A percentile compares a stretch with the other conserved stretches of the same genome.
phyloP scores from a whole-genome alignment of 2,797 vertebrate genomes.

The Leuciscus waleckii region DNA sequence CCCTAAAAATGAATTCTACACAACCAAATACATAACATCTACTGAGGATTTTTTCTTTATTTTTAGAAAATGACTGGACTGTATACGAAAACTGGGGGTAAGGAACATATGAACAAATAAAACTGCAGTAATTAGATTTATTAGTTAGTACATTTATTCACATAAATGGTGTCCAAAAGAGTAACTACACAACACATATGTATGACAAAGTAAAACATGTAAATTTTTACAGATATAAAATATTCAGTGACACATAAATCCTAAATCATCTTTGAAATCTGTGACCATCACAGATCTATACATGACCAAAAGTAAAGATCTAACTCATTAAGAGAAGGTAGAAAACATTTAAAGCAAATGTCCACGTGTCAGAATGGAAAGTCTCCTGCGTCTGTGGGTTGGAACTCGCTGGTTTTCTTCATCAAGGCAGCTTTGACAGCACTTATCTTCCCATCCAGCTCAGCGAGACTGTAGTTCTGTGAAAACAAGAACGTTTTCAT shows the following conservation, averaged over 20 bases:
- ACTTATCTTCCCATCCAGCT: constrained; percentile 97
- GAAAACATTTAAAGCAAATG: not conserved
- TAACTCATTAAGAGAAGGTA: not conserved
- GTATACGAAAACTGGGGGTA: not conserved
- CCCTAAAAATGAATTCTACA: not conserved
- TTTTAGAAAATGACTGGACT: not conserved
- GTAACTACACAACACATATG: not conserved
- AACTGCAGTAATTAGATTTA: not conserved
- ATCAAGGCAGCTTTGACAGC: constrained; percentile 89
- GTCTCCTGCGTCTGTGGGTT: constrained; percentile 78
- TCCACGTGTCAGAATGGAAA: constrained; percentile 69
- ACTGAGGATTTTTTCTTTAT: not conserved
- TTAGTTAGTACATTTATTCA: constrained; percentile 16
- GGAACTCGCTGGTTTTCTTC: constrained; percentile 88
- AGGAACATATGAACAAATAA: constrained; percentile 20
- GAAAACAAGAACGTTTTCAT: constrained; percentile 47
- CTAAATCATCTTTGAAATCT: not conserved
- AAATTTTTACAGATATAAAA: not conserved
- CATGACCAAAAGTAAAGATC: not conserved
- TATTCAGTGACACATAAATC: not conserved
- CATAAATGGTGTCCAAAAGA: not conserved
- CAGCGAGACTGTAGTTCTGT: constrained; percentile 91
- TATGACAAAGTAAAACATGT: constrained; percentile 4
- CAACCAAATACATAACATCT: not conserved
- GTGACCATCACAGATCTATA: not conserved